Base-by-base conservation (phyloP, 2,797 vertebrate genomes). In the Nothura maculosa region DNA sequence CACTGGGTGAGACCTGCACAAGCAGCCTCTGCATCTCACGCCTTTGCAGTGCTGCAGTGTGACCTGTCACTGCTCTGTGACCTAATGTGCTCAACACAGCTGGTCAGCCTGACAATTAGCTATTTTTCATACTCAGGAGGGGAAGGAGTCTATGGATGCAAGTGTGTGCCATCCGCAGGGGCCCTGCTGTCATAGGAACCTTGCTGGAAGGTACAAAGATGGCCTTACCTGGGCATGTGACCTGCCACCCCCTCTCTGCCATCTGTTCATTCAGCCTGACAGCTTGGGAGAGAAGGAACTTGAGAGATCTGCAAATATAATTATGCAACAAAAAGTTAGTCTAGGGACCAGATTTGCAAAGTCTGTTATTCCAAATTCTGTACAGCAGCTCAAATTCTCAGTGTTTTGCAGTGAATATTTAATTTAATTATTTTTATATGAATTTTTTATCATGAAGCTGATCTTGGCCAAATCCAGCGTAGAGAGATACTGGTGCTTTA, bases 231-330 rank as follows among this genome's bases (percentile, higher is more conserved):
- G 0, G 14, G 21, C 52, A 45, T 58, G 62, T 83, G 87, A 85
- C 91, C 73, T 78, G 66, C 27, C 38, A 78, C 9, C 28, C 10
- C 30, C 54, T 75, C 72, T 63, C 50, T 78, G 55, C 63, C 82
- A 40, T 87, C 91, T 83, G 69, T 45, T 66, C 14, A 25, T 69
- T 81, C 43, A 88, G 43, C 36, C 52, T 76, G 68, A 57, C 69
- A 69, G 58, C 58, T 11, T 69, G 66, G n/a, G 55, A 81, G 42
- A 30, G 9, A 63, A 73, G 45, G 57, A 36, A 22, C 63, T 80
- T 94, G 62, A 43, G 62, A 89, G 66, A 64, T n/a, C 54, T 85
- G 62, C n/a, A 78, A 58, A 85, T 16, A 25, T 30, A 85, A 78
- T 69, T 72, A 24, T 68, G 32, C 15, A 64, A n/a, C n/a, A 89